These are phyloP conservation scores for Megastigmus dorsalis DNA, from an alignment of 2,888 invertebrate species.

Conservation along the genomic window DNA sequence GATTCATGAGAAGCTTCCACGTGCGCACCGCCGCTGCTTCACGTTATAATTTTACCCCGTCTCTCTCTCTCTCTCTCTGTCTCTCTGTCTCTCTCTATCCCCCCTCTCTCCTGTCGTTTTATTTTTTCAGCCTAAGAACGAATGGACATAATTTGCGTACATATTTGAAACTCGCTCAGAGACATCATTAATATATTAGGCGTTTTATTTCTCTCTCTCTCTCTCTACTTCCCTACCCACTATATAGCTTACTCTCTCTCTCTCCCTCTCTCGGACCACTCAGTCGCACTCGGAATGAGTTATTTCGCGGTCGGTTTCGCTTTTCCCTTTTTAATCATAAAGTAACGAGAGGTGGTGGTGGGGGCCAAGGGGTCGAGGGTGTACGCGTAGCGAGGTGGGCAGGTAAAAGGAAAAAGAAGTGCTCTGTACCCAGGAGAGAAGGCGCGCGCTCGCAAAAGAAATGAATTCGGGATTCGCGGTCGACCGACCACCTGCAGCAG, in stretches of 20 bases:
- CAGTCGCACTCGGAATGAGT: conserved; percentile 17
- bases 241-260: background rate
- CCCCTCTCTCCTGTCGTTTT: background rate
- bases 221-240: background rate
- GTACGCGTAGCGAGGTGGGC: no score
- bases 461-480: conserved; percentile 22
- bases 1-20: conserved; percentile 47
- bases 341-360: background rate
- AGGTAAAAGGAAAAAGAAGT: background rate
- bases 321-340: conserved; percentile 44
- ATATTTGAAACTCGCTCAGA: conserved; percentile 19
- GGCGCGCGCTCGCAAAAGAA: conserved; percentile 7
- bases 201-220: background rate
- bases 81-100: background rate
- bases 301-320: conserved; percentile 41
- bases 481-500: background rate
- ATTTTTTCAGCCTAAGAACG: background rate
- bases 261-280: background rate
- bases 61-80: background rate
- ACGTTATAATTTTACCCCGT: conserved; percentile 15
- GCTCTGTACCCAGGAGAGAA: background rate
- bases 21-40: background rate
- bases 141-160: conserved; percentile 21
- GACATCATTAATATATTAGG: conserved; percentile 1
- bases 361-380: no score